Evolutionary conservation across 2,113 vertebrate genomes (phyloP).

Genomic region (Triplophysa dalaica): DNA sequence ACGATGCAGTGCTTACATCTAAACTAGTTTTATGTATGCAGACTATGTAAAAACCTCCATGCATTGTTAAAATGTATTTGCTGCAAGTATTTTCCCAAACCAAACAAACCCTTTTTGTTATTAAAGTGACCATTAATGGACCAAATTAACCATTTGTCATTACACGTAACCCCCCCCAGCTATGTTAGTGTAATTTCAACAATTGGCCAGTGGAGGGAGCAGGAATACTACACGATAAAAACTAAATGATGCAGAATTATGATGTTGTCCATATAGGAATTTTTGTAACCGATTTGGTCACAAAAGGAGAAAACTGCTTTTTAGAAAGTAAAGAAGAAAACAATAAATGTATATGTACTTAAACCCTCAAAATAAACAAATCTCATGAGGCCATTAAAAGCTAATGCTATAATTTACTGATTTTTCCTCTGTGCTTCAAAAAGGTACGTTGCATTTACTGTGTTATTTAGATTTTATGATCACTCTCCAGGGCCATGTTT

Average conservation of each 20-base stretch:
- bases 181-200: not conserved
- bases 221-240: not conserved
- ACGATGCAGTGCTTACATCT: conserved; percentile 24
- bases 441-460: not conserved
- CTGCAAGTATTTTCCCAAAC: not conserved
- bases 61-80: conserved; percentile 22
- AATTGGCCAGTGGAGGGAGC: conserved; percentile 39
- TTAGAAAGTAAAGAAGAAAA: too few species aligned
- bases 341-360: too few species aligned
- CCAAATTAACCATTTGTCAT: not conserved
- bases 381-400: too few species aligned
- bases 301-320: not conserved
- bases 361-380: too few species aligned
- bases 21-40: conserved; percentile 37
- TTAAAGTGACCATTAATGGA: not conserved
- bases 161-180: not conserved
- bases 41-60: conserved; percentile 36
- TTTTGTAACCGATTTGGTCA: not conserved
- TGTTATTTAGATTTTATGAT: not conserved
- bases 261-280: not conserved
- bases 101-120: not conserved
- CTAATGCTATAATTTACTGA: too few species aligned
- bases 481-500: not conserved
- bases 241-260: not conserved
- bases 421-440: not conserved